Evolutionary conservation across 2,888 invertebrate species (phyloP).

Genomic region (Thysanoteuthis rhombus): DNA sequence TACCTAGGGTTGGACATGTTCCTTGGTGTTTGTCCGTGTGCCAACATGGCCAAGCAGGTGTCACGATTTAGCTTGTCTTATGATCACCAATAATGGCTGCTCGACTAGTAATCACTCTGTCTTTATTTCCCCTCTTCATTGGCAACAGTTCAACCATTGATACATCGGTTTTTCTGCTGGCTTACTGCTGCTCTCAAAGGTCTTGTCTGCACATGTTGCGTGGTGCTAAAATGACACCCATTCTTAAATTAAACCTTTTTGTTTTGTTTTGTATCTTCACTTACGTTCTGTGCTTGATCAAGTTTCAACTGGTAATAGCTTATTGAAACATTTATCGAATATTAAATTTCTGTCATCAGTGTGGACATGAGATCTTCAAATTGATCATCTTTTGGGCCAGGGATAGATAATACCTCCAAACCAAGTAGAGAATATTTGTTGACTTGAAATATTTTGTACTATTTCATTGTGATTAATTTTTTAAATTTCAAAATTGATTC

Average conservation of each 20-base stretch:
- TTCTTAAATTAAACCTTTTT: background rate
- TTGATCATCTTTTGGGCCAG: background rate
- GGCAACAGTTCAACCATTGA: background rate
- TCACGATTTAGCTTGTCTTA: slow-evolving; percentile 12
- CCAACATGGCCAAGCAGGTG: background rate
- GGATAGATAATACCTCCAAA: too few species aligned
- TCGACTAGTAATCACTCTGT: background rate
- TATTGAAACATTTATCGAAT: background rate
- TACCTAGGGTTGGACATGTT: background rate
- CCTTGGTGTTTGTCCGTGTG: background rate
- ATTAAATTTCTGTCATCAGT: background rate
- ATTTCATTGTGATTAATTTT: background rate
- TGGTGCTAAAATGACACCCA: background rate
- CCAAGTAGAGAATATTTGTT: background rate
- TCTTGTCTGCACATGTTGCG: background rate
- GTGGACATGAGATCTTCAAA: background rate
- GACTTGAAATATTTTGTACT: background rate
- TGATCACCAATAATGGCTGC: slow-evolving; percentile 12
- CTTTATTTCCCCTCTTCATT: background rate
- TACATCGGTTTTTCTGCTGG: background rate
- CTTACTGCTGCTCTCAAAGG: background rate
- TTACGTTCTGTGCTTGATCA: background rate
- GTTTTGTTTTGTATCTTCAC: background rate
- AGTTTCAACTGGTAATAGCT: background rate
- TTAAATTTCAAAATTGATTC: background rate